A percentile compares a stretch with the other conserved stretches of the same genome.
Evolutionary conservation across 2,888 invertebrate genomes (phyloP).

Genomic region (Nomada flava): DNA sequence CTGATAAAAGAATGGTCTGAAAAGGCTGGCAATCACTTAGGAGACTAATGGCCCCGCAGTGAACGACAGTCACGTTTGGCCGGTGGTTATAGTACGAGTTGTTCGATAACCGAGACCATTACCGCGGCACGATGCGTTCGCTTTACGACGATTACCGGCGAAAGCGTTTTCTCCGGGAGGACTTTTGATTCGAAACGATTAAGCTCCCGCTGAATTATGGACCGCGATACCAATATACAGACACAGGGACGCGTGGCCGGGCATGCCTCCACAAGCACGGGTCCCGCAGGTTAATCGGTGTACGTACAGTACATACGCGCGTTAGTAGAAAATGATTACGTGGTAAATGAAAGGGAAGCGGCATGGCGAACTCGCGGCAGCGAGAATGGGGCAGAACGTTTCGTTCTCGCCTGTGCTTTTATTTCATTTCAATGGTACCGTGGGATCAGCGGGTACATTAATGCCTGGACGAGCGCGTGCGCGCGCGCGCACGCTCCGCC

Average conservation of each 20-base stretch:
- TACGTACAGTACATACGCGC: slow-evolving; percentile 66
- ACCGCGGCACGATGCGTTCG: slow-evolving; percentile 28
- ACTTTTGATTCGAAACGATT: slow-evolving; percentile 64
- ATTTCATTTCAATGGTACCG: slow-evolving; percentile 83
- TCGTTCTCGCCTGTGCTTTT: slow-evolving; percentile 80
- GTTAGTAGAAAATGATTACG: slow-evolving; percentile 81
- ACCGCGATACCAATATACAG: slow-evolving; percentile 52
- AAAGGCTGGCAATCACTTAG: neutral
- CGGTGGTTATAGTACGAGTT: slow-evolving; percentile 36
- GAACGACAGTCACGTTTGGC: slow-evolving; percentile 21
- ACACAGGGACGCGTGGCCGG: slow-evolving; percentile 15
- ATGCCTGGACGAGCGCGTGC: slow-evolving; percentile 75
- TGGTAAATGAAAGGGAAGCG: slow-evolving; percentile 82
- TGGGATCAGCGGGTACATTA: slow-evolving; percentile 83
- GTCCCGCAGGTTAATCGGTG: slow-evolving; percentile 67
- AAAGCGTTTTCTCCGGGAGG: slow-evolving; percentile 61
- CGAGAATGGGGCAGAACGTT: slow-evolving; percentile 76
- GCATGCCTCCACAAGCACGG: neutral
- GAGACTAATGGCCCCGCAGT: slow-evolving; percentile 7
- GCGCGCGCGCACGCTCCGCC: slow-evolving; percentile 27
- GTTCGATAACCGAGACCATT: slow-evolving; percentile 49
- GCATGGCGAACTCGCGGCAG: slow-evolving; percentile 67
- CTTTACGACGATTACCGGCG: slow-evolving; percentile 53
- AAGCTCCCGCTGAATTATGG: slow-evolving; percentile 60
- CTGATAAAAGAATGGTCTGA: neutral